Evolutionary conservation across 2,888 invertebrate species (phyloP).

Genomic region (Lasioglossum marginatum): DNA sequence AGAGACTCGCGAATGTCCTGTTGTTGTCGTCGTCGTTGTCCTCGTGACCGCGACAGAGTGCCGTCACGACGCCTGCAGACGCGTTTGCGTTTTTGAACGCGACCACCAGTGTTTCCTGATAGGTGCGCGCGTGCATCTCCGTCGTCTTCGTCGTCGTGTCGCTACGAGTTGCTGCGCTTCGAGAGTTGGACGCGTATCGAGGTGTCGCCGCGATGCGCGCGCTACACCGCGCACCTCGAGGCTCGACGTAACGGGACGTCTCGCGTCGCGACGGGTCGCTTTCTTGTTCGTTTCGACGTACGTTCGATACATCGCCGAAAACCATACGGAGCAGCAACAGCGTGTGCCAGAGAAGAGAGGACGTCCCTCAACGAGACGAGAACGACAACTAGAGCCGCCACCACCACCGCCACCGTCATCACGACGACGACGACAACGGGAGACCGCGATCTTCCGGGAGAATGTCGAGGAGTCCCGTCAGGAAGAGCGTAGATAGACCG

Average conservation of each 20-base stretch:
- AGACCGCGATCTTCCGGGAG: conserved; percentile 23
- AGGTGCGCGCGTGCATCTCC: not conserved
- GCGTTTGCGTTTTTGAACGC: not conserved
- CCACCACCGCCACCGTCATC: not conserved
- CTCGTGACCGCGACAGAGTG: conserved; percentile 4
- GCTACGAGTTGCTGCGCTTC: not conserved
- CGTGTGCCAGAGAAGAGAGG: not conserved
- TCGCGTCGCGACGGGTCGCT: conserved; percentile 78
- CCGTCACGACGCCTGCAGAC: not conserved
- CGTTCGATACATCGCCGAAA: not conserved
- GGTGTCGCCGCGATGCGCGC: conserved; percentile 62
- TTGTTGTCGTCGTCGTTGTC: not conserved
- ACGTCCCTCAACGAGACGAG: not conserved
- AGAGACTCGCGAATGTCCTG: conserved; percentile 47
- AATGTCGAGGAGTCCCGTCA: conserved; percentile 64
- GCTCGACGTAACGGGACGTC: conserved; percentile 42
- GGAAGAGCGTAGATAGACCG: conserved; percentile 28
- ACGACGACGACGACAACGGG: not conserved
- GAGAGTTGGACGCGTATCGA: not conserved
- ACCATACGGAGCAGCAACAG: not conserved
- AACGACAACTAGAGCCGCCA: not conserved
- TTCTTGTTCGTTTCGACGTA: not conserved
- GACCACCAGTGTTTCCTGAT: not conserved
- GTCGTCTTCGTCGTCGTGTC: not conserved
- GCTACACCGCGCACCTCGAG: conserved; percentile 37